Conservation (phyloP, 2,797 vertebrate species). For the Schizopygopsis malacanthus region DNA sequence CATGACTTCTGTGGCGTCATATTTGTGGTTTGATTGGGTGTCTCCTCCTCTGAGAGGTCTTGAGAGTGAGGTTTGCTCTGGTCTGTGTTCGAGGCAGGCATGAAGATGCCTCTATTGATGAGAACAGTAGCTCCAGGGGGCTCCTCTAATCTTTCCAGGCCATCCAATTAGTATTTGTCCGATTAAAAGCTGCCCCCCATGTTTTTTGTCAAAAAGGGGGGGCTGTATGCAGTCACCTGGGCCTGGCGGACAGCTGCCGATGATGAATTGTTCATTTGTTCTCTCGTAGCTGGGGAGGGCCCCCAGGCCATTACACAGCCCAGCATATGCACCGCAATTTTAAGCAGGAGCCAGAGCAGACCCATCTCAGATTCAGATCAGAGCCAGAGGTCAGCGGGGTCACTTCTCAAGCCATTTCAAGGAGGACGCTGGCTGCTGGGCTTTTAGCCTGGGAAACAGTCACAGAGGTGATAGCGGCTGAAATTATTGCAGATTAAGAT, state of each 20-base stretch:
- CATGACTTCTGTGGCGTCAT: neutral
- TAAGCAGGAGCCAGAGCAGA: slow-evolving; percentile 52
- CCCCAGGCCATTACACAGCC: slow-evolving; percentile 78
- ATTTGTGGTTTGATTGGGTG: slow-evolving; percentile 19
- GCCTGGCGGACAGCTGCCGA: slow-evolving; percentile 81
- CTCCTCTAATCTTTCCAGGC: slow-evolving; percentile 74
- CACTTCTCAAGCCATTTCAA: slow-evolving; percentile 62
- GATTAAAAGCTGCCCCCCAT: slow-evolving; percentile 71
- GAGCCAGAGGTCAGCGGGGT: slow-evolving; percentile 67
- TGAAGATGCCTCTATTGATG: slow-evolving; percentile 69
- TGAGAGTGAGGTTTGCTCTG: slow-evolving; percentile 38
- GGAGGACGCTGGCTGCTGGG: slow-evolving; percentile 62
- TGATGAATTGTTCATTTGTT: slow-evolving; percentile 84
- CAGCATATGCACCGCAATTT: slow-evolving; percentile 73
- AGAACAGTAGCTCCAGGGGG: slow-evolving; percentile 73
- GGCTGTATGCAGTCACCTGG: slow-evolving; percentile 77
- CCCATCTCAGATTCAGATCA: slow-evolving; percentile 66
- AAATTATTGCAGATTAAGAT: slow-evolving; percentile 61
- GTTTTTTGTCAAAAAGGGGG: slow-evolving; percentile 36
- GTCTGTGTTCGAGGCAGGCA: slow-evolving; percentile 59
- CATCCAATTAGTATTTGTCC: slow-evolving; percentile 75
- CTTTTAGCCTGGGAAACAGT: slow-evolving; percentile 63
- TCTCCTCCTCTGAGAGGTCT: slow-evolving; percentile 39
- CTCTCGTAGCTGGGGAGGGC: slow-evolving; percentile 70
- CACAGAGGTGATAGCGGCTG: slow-evolving; percentile 45